A percentile compares a stretch with the other conserved stretches of the same genome.
phyloP scores from a whole-genome alignment of 2,797 vertebrate species.

The Dallia pectoralis region DNA sequence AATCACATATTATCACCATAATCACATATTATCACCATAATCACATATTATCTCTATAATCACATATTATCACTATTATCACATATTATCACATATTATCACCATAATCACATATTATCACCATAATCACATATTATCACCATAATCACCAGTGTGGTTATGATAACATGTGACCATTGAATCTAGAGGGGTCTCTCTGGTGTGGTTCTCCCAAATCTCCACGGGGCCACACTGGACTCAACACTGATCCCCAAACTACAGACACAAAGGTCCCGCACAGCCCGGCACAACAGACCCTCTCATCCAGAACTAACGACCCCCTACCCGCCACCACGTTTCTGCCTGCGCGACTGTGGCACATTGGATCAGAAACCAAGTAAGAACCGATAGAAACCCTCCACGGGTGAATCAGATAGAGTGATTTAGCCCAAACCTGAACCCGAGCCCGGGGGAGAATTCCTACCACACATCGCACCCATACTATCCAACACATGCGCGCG shows the following conservation, averaged over 20 bases:
- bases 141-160: no score
- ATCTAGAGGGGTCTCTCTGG: conserved; percentile 62
- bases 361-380: conserved; percentile 48
- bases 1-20: conserved; percentile 57
- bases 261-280: conserved; percentile 64
- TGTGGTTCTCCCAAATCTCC: conserved; percentile 60
- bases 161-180: conserved; percentile 59
- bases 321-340: conserved; percentile 68
- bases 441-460: conserved; percentile 46
- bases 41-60: conserved; percentile 61
- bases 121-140: conserved; percentile 62
- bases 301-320: conserved; percentile 76
- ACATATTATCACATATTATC: conserved; percentile 46
- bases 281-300: conserved; percentile 66
- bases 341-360: conserved; percentile 65
- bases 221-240: conserved; percentile 55
- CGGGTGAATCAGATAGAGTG: conserved; percentile 10
- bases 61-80: conserved; percentile 64
- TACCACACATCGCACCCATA: conserved; percentile 20
- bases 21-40: conserved; percentile 62
- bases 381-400: conserved; percentile 28
- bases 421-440: conserved; percentile 19
- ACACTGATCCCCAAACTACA: conserved; percentile 63
- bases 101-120: conserved; percentile 51
- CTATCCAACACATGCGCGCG: not conserved